Evolutionary conservation across 2,888 invertebrate genomes (phyloP).

Genomic region (Calameuta pallipes): DNA sequence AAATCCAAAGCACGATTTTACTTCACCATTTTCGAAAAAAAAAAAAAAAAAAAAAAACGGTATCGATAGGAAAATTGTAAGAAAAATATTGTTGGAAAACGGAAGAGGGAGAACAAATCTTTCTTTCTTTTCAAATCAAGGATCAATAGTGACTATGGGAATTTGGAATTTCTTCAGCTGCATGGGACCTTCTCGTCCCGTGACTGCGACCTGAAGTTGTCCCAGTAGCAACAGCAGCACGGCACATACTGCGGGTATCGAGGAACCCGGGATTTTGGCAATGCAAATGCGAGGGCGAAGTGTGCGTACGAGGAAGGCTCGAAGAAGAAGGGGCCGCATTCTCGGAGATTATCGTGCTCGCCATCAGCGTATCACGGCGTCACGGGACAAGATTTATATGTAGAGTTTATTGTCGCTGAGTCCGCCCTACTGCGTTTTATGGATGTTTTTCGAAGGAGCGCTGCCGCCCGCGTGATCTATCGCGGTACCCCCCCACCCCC

Average conservation of each 20-base stretch:
- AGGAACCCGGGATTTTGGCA: conserved; percentile 35
- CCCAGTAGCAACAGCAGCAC: background rate
- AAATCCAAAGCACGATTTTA: background rate
- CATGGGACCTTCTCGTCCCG: background rate
- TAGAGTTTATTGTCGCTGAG: conserved; percentile 67
- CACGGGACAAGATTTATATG: conserved; percentile 67
- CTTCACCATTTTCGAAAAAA: background rate
- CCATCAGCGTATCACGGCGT: conserved; percentile 67
- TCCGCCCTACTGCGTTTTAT: conserved; percentile 68
- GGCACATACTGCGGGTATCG: background rate
- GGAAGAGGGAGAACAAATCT: too few species aligned
- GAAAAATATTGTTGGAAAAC: too few species aligned
- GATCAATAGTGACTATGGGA: background rate
- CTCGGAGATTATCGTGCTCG: conserved; percentile 67
- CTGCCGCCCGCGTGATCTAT: conserved; percentile 66
- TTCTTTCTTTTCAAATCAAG: background rate
- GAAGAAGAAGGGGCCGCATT: conserved; percentile 61
- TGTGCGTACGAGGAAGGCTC: conserved; percentile 17
- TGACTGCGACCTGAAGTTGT: background rate
- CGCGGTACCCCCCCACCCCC: conserved; percentile 50
- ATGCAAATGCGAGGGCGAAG: conserved; percentile 39
- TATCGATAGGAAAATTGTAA: too few species aligned
- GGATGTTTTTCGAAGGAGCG: conserved; percentile 67
- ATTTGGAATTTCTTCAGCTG: background rate
- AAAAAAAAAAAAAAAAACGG: too few species aligned